Percentiles rank a stretch among this genome's conserved stretches.
Conservation (phyloP, 2,113 vertebrate species). For the Tetraodon nigroviridis region DNA sequence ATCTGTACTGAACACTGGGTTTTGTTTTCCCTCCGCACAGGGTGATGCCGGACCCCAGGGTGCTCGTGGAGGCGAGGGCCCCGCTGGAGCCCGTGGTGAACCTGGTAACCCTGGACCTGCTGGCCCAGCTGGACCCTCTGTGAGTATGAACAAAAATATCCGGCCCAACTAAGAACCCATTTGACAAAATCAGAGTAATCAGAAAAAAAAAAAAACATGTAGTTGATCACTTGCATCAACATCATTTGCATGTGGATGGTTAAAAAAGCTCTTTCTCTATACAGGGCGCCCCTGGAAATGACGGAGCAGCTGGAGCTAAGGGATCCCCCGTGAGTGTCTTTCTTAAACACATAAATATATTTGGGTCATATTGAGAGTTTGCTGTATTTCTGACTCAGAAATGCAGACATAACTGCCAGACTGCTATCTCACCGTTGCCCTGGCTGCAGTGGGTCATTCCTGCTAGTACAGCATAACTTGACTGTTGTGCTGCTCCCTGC, state of each 20-base stretch:
- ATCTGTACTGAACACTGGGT: not conserved
- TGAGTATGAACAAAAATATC: conserved; percentile 67
- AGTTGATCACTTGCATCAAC: too few species aligned
- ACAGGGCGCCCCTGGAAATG: conserved; percentile 90
- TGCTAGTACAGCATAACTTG: conserved; percentile 7
- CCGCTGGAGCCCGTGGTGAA: conserved; percentile 89
- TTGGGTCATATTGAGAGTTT: not conserved
- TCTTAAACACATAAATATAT: not conserved
- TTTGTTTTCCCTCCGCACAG: conserved; percentile 64
- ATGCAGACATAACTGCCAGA: not conserved
- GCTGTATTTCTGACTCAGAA: not conserved
- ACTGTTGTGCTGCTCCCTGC: conserved; percentile 29
- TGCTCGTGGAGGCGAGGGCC: conserved; percentile 87
- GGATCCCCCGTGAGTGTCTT: conserved; percentile 84
- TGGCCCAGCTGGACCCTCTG: conserved; percentile 86
- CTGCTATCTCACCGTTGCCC: not conserved
- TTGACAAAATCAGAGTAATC: too few species aligned
- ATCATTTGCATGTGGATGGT: not conserved
- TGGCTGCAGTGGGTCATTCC: not conserved
- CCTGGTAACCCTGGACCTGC: conserved; percentile 90
- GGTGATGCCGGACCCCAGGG: conserved; percentile 92
- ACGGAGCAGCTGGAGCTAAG: conserved; percentile 89
- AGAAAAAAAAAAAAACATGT: not conserved
- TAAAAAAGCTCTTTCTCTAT: conserved; percentile 6
- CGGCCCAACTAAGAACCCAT: too few species aligned